These are phyloP conservation scores for Cyclopterus lumpus DNA, from an alignment of 2,797 vertebrate species.

Conservation along the genomic window DNA sequence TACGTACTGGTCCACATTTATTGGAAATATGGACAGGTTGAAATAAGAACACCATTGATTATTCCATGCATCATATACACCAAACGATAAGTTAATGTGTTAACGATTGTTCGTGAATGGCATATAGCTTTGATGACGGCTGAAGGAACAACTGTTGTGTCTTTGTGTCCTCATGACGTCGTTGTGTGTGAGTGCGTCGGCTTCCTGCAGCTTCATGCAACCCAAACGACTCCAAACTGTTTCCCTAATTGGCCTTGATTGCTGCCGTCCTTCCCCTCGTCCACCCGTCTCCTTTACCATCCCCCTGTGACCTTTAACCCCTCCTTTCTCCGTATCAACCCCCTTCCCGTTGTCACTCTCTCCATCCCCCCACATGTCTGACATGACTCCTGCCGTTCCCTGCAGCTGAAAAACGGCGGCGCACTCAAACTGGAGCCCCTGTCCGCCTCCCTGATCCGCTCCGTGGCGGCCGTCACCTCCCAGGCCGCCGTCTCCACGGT, in stretches of 20 bases:
- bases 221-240: neutral
- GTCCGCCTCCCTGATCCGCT: conserved; percentile 86
- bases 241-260: conserved; percentile 4
- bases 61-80: neutral
- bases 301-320: neutral
- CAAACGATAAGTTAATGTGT: no score
- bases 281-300: neutral
- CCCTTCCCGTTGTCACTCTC: neutral
- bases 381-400: conserved; percentile 31
- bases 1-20: neutral
- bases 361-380: neutral
- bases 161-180: neutral
- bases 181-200: neutral
- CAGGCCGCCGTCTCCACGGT: conserved; percentile 78
- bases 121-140: neutral
- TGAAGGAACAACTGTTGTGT: neutral
- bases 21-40: neutral
- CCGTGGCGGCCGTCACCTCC: conserved; percentile 82
- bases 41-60: neutral
- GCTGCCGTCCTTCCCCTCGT: neutral
- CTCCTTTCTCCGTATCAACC: neutral
- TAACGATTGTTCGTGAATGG: no score
- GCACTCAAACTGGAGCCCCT: conserved; percentile 89
- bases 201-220: conserved; percentile 20
- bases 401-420: conserved; percentile 87